Evolutionary conservation across 92 coral and sea anemone species (phyloP).

Genomic region (Micromussa lordhowensis): DNA sequence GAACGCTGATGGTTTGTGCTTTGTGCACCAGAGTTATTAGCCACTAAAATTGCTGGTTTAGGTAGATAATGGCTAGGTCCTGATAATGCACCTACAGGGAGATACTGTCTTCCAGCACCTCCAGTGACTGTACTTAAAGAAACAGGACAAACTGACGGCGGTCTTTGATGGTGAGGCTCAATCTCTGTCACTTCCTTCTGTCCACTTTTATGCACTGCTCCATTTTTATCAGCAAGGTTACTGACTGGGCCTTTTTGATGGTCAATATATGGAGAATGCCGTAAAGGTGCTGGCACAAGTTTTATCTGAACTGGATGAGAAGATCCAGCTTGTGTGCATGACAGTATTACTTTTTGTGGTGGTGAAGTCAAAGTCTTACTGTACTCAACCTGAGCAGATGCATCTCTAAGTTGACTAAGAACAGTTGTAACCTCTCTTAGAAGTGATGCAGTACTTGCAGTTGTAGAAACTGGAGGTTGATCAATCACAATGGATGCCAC

Average conservation of each 20-base stretch:
- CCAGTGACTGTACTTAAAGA: not conserved
- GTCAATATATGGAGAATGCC: not conserved
- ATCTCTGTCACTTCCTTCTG: not conserved
- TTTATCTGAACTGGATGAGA: not conserved
- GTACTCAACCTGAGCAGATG: slow-evolving; percentile 3
- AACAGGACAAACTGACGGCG: slow-evolving; percentile 3
- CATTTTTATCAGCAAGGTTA: not conserved
- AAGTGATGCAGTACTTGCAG: not conserved
- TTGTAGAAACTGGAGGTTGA: slow-evolving; percentile 10
- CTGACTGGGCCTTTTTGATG: not conserved
- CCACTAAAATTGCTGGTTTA: not conserved
- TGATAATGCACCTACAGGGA: not conserved
- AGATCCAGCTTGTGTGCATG: not conserved
- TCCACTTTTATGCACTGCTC: not conserved
- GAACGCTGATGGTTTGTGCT: not conserved
- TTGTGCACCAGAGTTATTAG: not conserved
- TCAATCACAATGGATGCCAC: not conserved
- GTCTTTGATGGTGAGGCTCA: not conserved
- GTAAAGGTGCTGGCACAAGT: not conserved
- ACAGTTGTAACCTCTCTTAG: not conserved
- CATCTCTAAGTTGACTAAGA: not conserved
- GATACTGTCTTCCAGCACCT: not conserved
- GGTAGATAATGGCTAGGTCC: not conserved
- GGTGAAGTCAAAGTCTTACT: not conserved
- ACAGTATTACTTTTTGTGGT: not conserved